phyloP scores from a whole-genome alignment of 2,888 invertebrate genomes.

The Glyphotaelius pellucidus region DNA sequence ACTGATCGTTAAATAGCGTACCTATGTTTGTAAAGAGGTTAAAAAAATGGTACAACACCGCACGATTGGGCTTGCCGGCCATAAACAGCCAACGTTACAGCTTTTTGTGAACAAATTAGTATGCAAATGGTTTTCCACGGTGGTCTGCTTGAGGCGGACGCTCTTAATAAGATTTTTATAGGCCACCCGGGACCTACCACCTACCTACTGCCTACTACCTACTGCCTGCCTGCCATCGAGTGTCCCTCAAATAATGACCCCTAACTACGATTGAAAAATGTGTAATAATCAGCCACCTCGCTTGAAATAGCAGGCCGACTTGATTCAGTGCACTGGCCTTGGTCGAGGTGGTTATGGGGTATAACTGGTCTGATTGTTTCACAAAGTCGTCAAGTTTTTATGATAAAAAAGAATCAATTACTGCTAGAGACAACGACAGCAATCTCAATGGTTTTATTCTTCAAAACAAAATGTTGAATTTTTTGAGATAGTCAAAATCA shows the following conservation, averaged over 20 bases:
- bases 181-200: conserved; percentile 61
- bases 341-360: not conserved
- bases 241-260: conserved; percentile 41
- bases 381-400: not conserved
- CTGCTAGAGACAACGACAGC: not conserved
- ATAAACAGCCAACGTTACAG: conserved; percentile 60
- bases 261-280: conserved; percentile 16
- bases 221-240: not conserved
- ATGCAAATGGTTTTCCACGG: conserved; percentile 66
- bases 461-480: no score
- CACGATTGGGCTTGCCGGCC: conserved; percentile 52
- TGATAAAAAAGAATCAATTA: not conserved
- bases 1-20: conserved; percentile 62
- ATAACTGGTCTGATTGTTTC: not conserved
- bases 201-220: not conserved
- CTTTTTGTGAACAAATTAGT: conserved; percentile 66
- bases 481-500: no score
- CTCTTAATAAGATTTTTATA: conserved; percentile 62
- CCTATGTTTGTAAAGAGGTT: conserved; percentile 52
- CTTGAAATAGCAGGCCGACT: not conserved
- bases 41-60: conserved; percentile 43
- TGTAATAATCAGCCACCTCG: not conserved
- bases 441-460: not conserved
- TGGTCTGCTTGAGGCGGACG: conserved; percentile 58
- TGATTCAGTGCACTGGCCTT: not conserved